Base-by-base conservation (phyloP, 2,888 invertebrate genomes). In the Pilophorus perplexus region DNA sequence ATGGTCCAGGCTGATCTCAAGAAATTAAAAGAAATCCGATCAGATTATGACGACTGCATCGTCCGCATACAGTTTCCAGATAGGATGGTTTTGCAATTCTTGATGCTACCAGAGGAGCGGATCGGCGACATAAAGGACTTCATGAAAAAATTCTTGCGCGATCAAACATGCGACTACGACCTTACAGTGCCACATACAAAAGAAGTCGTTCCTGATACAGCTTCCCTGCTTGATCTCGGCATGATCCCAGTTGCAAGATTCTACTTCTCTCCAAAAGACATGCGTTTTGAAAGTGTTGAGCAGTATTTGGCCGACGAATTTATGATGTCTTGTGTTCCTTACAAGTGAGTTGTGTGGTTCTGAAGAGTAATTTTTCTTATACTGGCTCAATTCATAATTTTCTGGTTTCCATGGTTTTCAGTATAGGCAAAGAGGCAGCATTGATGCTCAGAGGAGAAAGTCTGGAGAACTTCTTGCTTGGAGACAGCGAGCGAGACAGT, bases 51-150 rank as follows among this genome's bases (percentile, higher is more conserved):
- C 18, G 59, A 85, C 74, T 85, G 87, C 52, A 85, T 93, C 8
- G 86, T 96, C 48, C 81, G 95, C 64, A 80, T 96, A 69, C 88
- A 90, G 75, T 95, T 96, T 77, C 93, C 93, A 2, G 88, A 93
- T 78, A 84, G 87, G 60, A 81, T 87, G 46, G 89, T 94, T 40
- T 80, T 96, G 22, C 96, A 96, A 78, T 94, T 89, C 10, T 82
- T 88, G 40, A 96, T 96, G 75, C 80, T 81, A 70, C 89, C 93
- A 1, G 79, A 82, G 10, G 89, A 94, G 76, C 87, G 84, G 3
- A 80, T 94, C 28, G 78, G 81, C 72, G 81, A 83, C 68, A 82
- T 96, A 3, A 81, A 81, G 66, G 82, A 86, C 62, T 94, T 93
- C 79, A 83, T 93, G 0, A 84, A 82, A 73, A 81, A 81, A 55